These are phyloP conservation scores for Protonemura montana DNA, from an alignment of 2,888 invertebrate species.

Conservation along the genomic window DNA sequence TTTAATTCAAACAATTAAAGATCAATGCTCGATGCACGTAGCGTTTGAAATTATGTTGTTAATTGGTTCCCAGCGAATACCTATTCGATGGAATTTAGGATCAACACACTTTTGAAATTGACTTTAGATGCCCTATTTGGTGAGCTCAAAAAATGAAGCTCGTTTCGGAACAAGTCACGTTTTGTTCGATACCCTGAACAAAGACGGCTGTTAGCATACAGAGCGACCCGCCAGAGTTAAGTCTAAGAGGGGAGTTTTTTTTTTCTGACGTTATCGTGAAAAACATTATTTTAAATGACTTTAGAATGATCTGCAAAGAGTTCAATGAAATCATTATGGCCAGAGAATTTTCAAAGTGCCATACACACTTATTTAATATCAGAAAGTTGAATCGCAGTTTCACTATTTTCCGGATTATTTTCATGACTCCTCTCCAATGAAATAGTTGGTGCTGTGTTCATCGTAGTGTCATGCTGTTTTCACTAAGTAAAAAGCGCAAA, in stretches of 20 bases:
- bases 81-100: neutral
- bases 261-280: neutral
- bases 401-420: too few species aligned
- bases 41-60: neutral
- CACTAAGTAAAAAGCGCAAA: neutral
- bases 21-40: neutral
- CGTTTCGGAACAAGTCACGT: conserved; percentile 18
- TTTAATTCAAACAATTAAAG: conserved; percentile 24
- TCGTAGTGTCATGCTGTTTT: too few species aligned
- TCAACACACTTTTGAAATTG: neutral
- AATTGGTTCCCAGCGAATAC: neutral
- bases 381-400: too few species aligned
- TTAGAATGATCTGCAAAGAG: neutral
- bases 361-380: too few species aligned
- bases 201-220: conserved; percentile 5
- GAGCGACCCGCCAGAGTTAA: neutral
- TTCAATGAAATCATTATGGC: neutral
- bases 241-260: neutral
- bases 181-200: neutral
- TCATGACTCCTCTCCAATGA: too few species aligned
- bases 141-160: conserved; percentile 13
- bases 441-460: too few species aligned
- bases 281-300: neutral
- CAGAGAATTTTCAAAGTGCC: neutral
- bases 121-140: conserved; percentile 1